Conservation (phyloP, 2,797 vertebrate species). For the Lagorchestes hirsutus region DNA sequence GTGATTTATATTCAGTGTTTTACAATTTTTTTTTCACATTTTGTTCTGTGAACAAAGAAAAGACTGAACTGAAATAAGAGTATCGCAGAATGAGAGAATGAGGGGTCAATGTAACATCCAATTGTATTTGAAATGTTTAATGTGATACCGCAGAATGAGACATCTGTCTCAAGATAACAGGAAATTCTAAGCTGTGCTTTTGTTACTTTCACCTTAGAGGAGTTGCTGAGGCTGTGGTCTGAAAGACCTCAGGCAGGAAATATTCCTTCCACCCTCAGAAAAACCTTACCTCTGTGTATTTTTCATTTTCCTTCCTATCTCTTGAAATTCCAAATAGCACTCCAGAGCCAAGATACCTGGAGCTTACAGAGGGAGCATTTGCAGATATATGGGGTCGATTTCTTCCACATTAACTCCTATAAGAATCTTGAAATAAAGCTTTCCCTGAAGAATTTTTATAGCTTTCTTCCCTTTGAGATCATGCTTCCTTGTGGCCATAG, state of each 20-base stretch:
- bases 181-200: background rate
- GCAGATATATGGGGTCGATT: background rate
- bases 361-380: slow-evolving; percentile 9
- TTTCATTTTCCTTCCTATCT: background rate
- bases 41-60: slow-evolving; percentile 9
- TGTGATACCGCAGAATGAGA: background rate
- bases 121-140: background rate
- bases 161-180: slow-evolving; percentile 2
- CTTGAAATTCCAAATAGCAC: background rate
- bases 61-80: background rate
- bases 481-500: slow-evolving; percentile 18
- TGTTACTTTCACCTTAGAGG: background rate
- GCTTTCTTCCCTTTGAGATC: background rate
- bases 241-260: slow-evolving; percentile 29
- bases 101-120: background rate
- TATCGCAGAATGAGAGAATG: slow-evolving; percentile 36
- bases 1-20: slow-evolving; percentile 15
- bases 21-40: background rate
- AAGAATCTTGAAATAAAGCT: slow-evolving; percentile 32
- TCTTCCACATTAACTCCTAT: slow-evolving; percentile 29
- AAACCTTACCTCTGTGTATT: background rate
- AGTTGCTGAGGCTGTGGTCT: background rate
- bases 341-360: background rate
- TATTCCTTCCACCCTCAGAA: background rate
- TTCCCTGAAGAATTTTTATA: slow-evolving; percentile 37